Percentiles rank a stretch among this genome's conserved stretches.
These are phyloP conservation scores for Mastacembelus armatus DNA, from an alignment of 2,797 vertebrate species.

Conservation along the genomic window DNA sequence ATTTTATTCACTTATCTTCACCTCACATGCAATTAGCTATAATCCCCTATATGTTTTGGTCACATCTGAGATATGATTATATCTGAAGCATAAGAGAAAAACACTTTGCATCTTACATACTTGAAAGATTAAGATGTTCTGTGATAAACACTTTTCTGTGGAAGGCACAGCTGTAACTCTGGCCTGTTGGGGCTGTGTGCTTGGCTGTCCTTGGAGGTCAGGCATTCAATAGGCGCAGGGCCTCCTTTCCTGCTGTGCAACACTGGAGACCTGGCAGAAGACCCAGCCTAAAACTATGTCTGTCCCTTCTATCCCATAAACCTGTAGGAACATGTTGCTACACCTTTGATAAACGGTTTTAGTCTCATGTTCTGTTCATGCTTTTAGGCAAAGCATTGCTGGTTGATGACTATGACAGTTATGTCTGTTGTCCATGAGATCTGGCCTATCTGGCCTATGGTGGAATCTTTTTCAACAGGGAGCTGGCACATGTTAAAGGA, in stretches of 20 bases:
- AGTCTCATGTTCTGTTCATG: neutral
- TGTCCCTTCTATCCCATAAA: conserved; percentile 20
- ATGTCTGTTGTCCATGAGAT: neutral
- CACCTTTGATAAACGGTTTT: neutral
- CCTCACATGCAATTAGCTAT: neutral
- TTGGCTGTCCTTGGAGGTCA: conserved; percentile 69
- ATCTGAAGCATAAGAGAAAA: neutral
- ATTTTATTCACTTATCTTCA: neutral
- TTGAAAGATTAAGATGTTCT: conserved; percentile 34
- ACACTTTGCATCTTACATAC: neutral
- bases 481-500: conserved; percentile 24
- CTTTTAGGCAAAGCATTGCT: neutral
- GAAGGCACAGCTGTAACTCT: conserved; percentile 72
- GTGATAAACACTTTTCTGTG: conserved; percentile 46
- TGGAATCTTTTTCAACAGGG: conserved; percentile 38
- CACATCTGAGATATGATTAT: neutral
- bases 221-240: conserved; percentile 58
- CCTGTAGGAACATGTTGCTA: conserved; percentile 20
- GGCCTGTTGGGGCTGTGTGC: conserved; percentile 50
- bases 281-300: conserved; percentile 26
- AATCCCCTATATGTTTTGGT: neutral
- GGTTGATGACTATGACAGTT: no score
- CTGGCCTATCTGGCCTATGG: neutral
- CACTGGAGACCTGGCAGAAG: conserved; percentile 66
- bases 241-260: conserved; percentile 70